These are phyloP conservation scores for Sitta carolinensis DNA, from an alignment of 2,797 vertebrate genomes.

Conservation along the genomic window DNA sequence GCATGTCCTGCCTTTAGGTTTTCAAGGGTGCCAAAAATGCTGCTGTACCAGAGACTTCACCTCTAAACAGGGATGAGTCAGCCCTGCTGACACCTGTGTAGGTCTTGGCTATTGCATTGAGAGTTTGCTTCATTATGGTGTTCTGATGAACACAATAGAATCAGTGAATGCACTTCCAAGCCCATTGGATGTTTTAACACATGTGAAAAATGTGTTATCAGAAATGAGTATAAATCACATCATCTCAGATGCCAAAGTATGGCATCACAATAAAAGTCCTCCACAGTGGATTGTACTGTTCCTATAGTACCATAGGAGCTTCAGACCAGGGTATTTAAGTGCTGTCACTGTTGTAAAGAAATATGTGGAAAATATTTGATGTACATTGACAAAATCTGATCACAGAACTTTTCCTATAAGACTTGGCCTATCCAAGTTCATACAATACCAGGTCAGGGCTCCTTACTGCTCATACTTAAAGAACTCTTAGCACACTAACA, in stretches of 20 bases:
- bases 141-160: background rate
- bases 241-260: background rate
- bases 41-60: background rate
- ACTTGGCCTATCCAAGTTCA: background rate
- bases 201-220: background rate
- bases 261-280: background rate
- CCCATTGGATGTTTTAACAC: background rate
- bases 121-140: background rate
- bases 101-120: background rate
- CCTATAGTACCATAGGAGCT: too few relatives aligned
- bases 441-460: background rate
- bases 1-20: background rate
- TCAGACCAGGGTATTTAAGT: background rate
- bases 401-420: background rate
- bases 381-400: background rate
- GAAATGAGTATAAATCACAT: background rate
- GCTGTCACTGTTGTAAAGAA: background rate
- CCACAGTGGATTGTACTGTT: background rate
- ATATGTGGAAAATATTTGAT: background rate
- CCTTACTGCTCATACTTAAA: background rate
- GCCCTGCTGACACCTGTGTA: rapidly evolving
- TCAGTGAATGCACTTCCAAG: background rate
- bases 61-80: background rate
- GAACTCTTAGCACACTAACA: background rate
- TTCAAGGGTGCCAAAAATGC: background rate